phyloP scores from a whole-genome alignment of 2,113 vertebrate genomes.

The Lepus americanus region DNA sequence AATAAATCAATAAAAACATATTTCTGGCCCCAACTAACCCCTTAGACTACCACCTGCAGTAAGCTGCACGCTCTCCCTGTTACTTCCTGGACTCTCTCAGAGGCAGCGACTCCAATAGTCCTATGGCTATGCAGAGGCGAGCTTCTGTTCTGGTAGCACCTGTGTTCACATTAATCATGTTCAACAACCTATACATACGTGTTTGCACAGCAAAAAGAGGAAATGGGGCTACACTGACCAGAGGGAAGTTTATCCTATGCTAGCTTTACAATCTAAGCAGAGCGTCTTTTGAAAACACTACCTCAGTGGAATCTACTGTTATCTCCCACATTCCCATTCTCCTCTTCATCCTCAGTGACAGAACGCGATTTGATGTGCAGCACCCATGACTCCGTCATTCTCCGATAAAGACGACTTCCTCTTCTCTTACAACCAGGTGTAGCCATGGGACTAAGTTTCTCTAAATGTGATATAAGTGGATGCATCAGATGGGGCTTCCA shows the following conservation, averaged over 20 bases:
- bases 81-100: not conserved
- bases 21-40: not conserved
- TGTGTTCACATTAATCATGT: not conserved
- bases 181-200: too few species aligned
- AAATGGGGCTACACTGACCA: not conserved
- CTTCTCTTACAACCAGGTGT: not conserved
- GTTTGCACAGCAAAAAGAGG: not conserved
- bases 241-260: slow-evolving; percentile 22
- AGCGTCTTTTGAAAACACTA: not conserved
- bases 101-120: not conserved
- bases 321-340: not conserved
- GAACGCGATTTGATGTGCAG: not conserved
- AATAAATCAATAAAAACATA: too few species aligned
- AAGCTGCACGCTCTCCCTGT: not conserved
- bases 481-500: not conserved
- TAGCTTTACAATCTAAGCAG: not conserved
- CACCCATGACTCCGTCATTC: not conserved
- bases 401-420: not conserved
- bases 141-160: not conserved
- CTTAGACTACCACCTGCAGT: not conserved
- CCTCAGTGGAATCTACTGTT: not conserved
- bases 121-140: not conserved
- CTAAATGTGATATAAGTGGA: not conserved
- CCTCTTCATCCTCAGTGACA: not conserved
- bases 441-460: not conserved